phyloP scores from a whole-genome alignment of 2,113 vertebrate species.

The Aleadryas rufinucha region DNA sequence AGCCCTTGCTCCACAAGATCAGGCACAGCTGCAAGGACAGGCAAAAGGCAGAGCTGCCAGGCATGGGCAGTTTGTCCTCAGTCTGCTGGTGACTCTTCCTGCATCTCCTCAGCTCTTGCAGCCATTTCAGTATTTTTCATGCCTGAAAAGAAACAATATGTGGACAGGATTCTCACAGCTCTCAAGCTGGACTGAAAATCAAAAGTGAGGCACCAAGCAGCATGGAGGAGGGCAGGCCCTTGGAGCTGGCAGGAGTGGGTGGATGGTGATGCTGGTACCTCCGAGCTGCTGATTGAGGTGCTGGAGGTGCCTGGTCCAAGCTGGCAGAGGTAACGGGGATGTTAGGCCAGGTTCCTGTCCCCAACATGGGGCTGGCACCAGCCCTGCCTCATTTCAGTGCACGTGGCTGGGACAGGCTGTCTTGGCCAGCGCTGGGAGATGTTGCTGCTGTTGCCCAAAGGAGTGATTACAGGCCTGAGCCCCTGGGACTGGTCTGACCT shows the following conservation, averaged over 20 bases:
- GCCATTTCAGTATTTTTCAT: background rate
- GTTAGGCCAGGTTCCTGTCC: background rate
- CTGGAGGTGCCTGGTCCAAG: background rate
- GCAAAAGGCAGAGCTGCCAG: background rate
- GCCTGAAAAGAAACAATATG: background rate
- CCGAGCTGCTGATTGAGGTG: background rate
- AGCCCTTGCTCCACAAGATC: background rate
- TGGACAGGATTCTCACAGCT: background rate
- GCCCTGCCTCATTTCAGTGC: background rate
- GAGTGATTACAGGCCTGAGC: background rate
- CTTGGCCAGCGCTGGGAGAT: background rate
- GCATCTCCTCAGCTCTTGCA: background rate
- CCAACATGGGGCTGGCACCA: accelerated
- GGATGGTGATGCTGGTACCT: background rate
- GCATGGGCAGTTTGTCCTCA: accelerated
- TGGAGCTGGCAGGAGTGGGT: no score
- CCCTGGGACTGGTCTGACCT: slow-evolving; percentile 8
- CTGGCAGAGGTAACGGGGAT: background rate
- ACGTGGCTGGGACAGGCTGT: accelerated
- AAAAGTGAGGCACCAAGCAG: background rate
- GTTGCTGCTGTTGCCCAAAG: background rate
- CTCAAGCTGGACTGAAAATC: background rate
- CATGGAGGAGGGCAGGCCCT: background rate
- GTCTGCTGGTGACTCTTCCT: background rate
- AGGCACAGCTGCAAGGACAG: background rate